Percentiles rank a stretch among this genome's conserved stretches.
Conservation (phyloP, 2,113 vertebrate species). For the Rousettus leschenaultii region DNA sequence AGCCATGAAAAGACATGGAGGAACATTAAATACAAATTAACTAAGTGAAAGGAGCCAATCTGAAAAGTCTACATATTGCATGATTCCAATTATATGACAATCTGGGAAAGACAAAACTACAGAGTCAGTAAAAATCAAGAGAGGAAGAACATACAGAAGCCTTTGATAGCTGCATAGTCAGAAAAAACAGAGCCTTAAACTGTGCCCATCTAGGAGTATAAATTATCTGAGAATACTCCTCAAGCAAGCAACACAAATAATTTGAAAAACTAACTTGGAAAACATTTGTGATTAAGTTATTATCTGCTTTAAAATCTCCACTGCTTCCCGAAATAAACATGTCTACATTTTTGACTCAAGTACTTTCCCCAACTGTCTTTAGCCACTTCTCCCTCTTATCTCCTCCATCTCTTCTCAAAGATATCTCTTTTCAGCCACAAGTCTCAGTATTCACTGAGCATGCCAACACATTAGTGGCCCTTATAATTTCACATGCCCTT, state of each 20-base stretch:
- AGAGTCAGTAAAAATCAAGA: not conserved
- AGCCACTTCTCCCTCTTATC: not conserved
- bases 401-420: not conserved
- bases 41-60: not conserved
- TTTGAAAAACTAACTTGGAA: not conserved
- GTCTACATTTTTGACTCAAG: not conserved
- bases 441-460: not conserved
- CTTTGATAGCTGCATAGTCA: not conserved
- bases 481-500: not conserved
- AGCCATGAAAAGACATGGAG: not conserved
- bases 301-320: not conserved
- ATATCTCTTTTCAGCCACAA: not conserved
- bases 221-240: not conserved
- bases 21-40: not conserved
- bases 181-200: not conserved
- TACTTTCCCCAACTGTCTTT: not conserved
- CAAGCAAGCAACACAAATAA: not conserved
- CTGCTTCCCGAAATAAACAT: not conserved
- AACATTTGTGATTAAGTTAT: not conserved
- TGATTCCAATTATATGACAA: not conserved
- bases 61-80: fast-evolving
- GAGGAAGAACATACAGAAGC: not conserved
- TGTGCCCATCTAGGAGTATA: fast-evolving
- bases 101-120: not conserved
- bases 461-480: fast-evolving